Evolutionary conservation across 2,797 vertebrate species (phyloP).

Genomic region (Serranus cabrilla): DNA sequence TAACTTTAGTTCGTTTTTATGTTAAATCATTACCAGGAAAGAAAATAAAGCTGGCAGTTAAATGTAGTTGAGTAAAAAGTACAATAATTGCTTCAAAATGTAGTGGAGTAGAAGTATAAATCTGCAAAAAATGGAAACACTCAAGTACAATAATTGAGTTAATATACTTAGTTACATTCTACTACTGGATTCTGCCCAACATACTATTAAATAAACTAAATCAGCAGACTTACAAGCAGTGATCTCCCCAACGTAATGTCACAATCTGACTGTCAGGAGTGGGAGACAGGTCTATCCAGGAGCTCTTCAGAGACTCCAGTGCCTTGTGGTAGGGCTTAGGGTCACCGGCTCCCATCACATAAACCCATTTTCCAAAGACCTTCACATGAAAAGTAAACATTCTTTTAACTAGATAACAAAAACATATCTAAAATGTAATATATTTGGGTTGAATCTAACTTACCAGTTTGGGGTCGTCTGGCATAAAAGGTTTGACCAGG

Average conservation of each 20-base stretch:
- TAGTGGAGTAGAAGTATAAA: too few relatives aligned
- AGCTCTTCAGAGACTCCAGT: slow-evolving; percentile 77
- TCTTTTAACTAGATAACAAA: too few relatives aligned
- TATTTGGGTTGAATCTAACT: slow-evolving; percentile 1
- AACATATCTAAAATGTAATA: background rate
- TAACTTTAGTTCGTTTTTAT: too few relatives aligned
- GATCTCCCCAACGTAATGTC: slow-evolving; percentile 78
- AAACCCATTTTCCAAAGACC: slow-evolving; percentile 83
- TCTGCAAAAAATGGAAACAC: too few relatives aligned
- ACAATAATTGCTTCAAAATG: too few relatives aligned
- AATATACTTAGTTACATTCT: too few relatives aligned
- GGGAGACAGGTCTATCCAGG: slow-evolving; percentile 77
- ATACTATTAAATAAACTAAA: background rate
- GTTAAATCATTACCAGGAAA: too few relatives aligned
- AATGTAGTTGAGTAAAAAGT: too few relatives aligned
- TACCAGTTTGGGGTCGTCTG: slow-evolving; percentile 74
- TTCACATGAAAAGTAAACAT: slow-evolving; percentile 36
- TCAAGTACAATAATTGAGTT: too few relatives aligned
- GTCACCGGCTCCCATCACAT: slow-evolving; percentile 80
- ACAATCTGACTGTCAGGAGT: slow-evolving; percentile 64
- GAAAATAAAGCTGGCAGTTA: too few relatives aligned
- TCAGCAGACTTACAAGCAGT: slow-evolving; percentile 75
- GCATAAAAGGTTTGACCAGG: slow-evolving; percentile 72
- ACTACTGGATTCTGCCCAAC: background rate
- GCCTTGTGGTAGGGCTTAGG: slow-evolving; percentile 78